Conservation (phyloP, 2,113 vertebrate genomes). For the Passer montanus region DNA sequence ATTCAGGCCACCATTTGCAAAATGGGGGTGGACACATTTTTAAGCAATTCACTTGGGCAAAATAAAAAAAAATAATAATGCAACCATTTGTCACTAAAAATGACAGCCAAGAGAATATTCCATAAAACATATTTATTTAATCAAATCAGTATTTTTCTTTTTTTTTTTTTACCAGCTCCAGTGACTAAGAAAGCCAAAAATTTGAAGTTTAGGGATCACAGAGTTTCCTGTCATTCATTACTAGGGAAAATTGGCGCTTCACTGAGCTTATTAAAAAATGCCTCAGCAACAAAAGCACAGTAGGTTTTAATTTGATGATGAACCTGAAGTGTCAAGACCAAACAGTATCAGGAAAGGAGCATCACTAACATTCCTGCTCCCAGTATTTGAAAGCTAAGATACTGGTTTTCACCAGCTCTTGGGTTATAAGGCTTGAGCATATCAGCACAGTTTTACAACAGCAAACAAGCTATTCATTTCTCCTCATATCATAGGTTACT, state of each 20-base stretch:
- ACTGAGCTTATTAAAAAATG: background rate
- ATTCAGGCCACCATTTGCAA: background rate
- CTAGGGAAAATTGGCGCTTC: background rate
- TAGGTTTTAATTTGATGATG: background rate
- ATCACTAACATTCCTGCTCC: background rate
- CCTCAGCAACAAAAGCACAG: background rate
- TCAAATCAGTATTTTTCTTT: background rate
- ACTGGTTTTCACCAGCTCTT: background rate
- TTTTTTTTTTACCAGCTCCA: background rate
- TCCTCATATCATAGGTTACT: background rate
- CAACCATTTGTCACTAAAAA: background rate
- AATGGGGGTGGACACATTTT: accelerated
- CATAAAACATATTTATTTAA: background rate
- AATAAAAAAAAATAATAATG: background rate
- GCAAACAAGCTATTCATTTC: background rate
- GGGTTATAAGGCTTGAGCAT: background rate
- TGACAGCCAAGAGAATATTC: background rate
- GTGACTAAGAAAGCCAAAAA: background rate
- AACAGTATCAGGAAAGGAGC: background rate
- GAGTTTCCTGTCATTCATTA: background rate
- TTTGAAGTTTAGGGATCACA: background rate
- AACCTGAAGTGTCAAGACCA: background rate
- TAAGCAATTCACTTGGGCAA: background rate
- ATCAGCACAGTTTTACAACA: background rate
- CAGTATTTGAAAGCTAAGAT: background rate